A percentile compares a stretch with the other conserved stretches of the same genome.
phyloP scores from a whole-genome alignment of 37 sponge, comb jelly and placozoan genomes.

The Aplysina aerophoba region DNA sequence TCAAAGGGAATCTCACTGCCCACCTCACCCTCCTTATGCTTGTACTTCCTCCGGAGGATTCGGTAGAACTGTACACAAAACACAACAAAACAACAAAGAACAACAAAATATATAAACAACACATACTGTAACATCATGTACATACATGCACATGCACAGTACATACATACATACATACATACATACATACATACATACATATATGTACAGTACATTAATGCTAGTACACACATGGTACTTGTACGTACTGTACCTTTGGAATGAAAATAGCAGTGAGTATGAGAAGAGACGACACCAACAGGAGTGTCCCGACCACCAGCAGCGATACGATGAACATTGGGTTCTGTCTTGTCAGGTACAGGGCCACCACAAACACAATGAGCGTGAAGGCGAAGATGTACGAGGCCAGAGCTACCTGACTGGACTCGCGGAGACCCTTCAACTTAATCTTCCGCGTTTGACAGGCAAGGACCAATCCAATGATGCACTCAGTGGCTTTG shows the following conservation, averaged over 20 bases:
- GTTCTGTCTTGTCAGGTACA: not conserved
- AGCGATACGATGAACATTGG: not conserved
- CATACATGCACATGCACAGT: not conserved
- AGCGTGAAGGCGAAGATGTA: conserved; percentile 31
- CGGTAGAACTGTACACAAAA: not conserved
- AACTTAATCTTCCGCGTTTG: conserved; percentile 22
- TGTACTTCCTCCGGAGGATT: not conserved
- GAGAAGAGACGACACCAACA: not conserved
- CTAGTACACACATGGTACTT: not conserved
- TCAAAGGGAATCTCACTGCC: not conserved
- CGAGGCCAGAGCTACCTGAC: conserved; percentile 2
- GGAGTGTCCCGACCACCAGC: not conserved
- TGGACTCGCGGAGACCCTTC: conserved; percentile 4
- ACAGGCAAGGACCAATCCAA: conserved; percentile 18
- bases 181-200: conserved; percentile 21
- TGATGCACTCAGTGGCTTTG: not conserved
- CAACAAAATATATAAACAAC: conserved; percentile 3
- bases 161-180: conserved; percentile 23
- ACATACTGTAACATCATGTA: not conserved
- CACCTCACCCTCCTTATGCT: not conserved
- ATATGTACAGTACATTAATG: not conserved
- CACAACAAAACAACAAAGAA: not conserved
- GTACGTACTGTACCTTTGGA: conserved; percentile 1
- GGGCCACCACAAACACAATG: not conserved
- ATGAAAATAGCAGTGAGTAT: conserved; percentile 21